Conservation (phyloP, 1,140 invertebrate species). For the Cherax destructor region DNA sequence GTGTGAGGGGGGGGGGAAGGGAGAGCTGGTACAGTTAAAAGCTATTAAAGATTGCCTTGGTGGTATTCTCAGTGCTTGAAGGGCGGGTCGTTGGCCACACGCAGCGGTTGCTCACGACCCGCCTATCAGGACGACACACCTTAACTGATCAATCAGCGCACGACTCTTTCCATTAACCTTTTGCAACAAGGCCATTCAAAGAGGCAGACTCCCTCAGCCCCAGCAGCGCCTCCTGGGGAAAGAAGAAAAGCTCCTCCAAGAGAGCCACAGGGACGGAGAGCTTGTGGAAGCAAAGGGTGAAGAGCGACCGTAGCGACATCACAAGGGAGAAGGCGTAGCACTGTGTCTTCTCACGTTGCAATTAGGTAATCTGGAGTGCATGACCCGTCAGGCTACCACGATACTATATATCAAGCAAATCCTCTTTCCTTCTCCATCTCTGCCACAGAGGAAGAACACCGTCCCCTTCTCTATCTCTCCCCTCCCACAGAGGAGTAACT, state of each 20-base stretch:
- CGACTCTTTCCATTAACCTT: constrained; percentile 19
- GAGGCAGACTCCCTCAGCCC: neutral
- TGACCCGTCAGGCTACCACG: neutral
- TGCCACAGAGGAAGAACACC: neutral
- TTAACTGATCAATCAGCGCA: constrained; percentile 31
- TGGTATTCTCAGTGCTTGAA: neutral
- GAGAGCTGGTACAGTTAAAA: too few species aligned
- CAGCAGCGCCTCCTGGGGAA: neutral
- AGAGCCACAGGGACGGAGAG: neutral
- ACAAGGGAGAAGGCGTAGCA: neutral
- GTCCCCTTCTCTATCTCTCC: neutral
- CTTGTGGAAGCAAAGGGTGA: neutral
- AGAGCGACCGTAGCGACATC: neutral
- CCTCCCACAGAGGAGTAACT: too few species aligned
- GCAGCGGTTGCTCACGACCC: neutral
- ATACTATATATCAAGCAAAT: neutral
- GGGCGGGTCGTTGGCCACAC: neutral
- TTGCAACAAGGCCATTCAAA: neutral
- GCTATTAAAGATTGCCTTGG: too few species aligned
- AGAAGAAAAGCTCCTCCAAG: neutral
- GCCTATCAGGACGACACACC: neutral
- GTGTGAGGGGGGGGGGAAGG: neutral
- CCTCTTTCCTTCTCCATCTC: neutral
- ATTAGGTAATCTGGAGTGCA: constrained; percentile 3
- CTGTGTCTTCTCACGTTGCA: neutral